Evolutionary conservation across 2,888 invertebrate genomes (phyloP).

Genomic region (Andricus curvator): DNA sequence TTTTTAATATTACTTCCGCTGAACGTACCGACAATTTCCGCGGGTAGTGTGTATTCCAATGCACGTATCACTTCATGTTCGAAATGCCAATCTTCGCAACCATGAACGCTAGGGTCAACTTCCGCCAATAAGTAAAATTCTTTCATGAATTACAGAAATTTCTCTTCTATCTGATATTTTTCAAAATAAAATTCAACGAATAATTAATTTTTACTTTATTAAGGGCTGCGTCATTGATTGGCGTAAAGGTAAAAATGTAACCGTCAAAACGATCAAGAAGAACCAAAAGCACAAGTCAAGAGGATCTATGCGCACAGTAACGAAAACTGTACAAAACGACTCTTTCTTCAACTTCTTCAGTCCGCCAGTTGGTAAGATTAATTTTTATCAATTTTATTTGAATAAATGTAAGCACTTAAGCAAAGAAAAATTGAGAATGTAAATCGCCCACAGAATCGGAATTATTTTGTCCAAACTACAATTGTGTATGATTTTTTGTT

Average conservation of each 20-base stretch:
- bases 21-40: too few species aligned
- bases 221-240: conserved; percentile 96
- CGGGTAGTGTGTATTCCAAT: too few species aligned
- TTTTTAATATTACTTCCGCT: too few species aligned
- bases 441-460: too few species aligned
- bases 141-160: too few species aligned
- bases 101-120: too few species aligned
- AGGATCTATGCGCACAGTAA: conserved; percentile 95
- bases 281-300: conserved; percentile 99
- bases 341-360: conserved; percentile 99
- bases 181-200: not conserved
- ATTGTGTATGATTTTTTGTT: too few species aligned
- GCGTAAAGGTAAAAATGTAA: conserved; percentile 98
- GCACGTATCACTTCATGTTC: too few species aligned
- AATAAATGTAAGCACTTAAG: not conserved
- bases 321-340: conserved; percentile 96
- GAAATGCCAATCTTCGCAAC: too few species aligned
- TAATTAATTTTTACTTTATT: conserved; percentile 38
- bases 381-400: conserved; percentile 6
- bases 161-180: not conserved
- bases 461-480: too few species aligned
- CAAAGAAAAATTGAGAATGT: too few species aligned
- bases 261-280: conserved; percentile 97
- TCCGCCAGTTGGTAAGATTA: conserved; percentile 84
- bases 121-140: too few species aligned